Evolutionary conservation across 2,797 vertebrate species (phyloP).

Genomic region (Cynodonichthys magdalenae): DNA sequence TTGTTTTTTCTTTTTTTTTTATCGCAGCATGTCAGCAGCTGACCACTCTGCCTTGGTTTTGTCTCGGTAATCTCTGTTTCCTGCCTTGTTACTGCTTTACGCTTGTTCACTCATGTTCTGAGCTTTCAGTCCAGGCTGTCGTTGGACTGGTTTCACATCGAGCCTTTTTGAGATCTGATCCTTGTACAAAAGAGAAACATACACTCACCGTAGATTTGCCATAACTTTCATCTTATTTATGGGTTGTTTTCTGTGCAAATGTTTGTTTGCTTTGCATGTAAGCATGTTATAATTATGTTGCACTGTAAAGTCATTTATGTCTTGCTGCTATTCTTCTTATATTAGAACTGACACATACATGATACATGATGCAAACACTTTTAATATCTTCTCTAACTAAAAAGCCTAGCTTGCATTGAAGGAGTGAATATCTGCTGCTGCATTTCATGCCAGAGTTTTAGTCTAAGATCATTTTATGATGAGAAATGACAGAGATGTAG

Average conservation of each 20-base stretch:
- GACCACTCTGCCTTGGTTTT: conserved; percentile 61
- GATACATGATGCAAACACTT: not conserved
- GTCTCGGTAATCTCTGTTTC: conserved; percentile 41
- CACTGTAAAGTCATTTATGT: conserved; percentile 36
- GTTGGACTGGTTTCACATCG: conserved; percentile 34
- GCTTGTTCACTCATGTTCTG: conserved; percentile 27
- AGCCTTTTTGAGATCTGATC: conserved; percentile 19
- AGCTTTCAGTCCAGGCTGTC: conserved; percentile 13
- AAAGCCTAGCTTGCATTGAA: no score
- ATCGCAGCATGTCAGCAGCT: conserved; percentile 70
- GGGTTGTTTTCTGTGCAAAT: conserved; percentile 6
- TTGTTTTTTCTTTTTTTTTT: conserved; percentile 43
- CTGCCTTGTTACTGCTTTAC: conserved; percentile 40
- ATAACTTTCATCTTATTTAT: conserved; percentile 25
- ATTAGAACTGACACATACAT: not conserved
- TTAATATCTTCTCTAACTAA: conserved; percentile 33
- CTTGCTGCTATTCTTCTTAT: conserved; percentile 7
- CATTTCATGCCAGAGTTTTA: no score
- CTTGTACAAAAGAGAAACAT: conserved; percentile 27
- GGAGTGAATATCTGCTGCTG: no score
- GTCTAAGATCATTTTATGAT: no score
- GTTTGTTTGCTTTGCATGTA: conserved; percentile 29
- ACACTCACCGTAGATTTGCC: conserved; percentile 10
- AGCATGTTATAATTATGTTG: conserved; percentile 7
- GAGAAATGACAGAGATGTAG: no score